These are phyloP conservation scores for Ethmia dodecea DNA, from an alignment of 2,888 invertebrate species.

Conservation along the genomic window DNA sequence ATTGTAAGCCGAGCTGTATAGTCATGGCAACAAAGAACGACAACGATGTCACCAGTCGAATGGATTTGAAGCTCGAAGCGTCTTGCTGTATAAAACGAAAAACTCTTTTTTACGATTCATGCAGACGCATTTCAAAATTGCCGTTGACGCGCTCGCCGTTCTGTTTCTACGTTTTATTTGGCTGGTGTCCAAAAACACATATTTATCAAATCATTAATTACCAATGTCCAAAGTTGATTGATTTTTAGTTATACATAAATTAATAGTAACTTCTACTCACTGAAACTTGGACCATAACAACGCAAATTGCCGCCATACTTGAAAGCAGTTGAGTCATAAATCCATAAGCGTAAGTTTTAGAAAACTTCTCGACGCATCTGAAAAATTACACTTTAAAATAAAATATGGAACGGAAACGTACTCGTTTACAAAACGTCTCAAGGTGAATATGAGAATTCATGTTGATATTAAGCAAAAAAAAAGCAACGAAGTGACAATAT, in stretches of 20 bases:
- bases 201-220: neutral
- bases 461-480: conserved; percentile 54
- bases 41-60: conserved; percentile 54
- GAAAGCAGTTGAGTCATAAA: conserved; percentile 71
- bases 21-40: conserved; percentile 68
- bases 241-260: too few species aligned
- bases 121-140: too few species aligned
- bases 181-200: neutral
- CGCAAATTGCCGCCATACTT: conserved; percentile 70
- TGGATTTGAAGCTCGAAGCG: conserved; percentile 58
- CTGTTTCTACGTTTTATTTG: neutral
- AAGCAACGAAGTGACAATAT: conserved; percentile 56
- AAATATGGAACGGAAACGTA: conserved; percentile 15
- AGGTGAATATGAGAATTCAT: conserved; percentile 58
- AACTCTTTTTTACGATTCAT: too few species aligned
- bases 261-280: conserved; percentile 34
- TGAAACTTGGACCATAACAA: conserved; percentile 73
- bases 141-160: too few species aligned
- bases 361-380: conserved; percentile 66
- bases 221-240: neutral
- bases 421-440: conserved; percentile 5
- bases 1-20: conserved; percentile 61
- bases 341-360: conserved; percentile 61
- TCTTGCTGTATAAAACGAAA: conserved; percentile 67
- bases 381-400: too few species aligned